Evolutionary conservation across 2,888 invertebrate species (phyloP), one percentile per base, ranked within the genome.

Genomic region (Eristalinus sepulchralis): DNA sequence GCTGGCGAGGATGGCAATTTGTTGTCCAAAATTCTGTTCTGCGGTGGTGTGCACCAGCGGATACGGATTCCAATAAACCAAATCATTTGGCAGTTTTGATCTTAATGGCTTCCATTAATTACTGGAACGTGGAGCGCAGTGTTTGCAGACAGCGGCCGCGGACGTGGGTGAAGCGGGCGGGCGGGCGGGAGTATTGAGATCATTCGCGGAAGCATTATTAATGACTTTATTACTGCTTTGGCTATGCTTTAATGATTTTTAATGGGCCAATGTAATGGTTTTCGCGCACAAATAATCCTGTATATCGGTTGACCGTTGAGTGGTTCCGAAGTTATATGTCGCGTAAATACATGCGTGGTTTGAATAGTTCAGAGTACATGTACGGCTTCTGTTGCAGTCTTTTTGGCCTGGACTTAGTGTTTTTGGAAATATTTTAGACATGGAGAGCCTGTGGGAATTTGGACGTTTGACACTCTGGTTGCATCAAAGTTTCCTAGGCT

Each of bases 31-130:
- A 20, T 13, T 53, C 11, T n/a, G 53, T 17, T n/a, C 57, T 20
- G 20, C 13, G 57, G 57, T 24, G 22, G 57, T 57, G 57, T 55
- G 62, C 60, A 36, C 55, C 36, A 27, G 55, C 20, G 27, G 62
- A 17, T 17, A 10, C 13, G 57, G 11, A 20, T 39, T 64, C 55
- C 33, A 34, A 27, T 33, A 64, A 55, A 66, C 39, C 77, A 63
- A n/a, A 47, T 17, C 47, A 17, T n/a, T 47, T 70, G 55, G 68
- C 77, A 70, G 68, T 36, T 64, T 36, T 57, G 13, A 70, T 39
- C 39, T 64, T 71, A 64, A 71, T 71, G 78, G 47, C 53, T 68
- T 64, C 55, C 71, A 71, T 64, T 78, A 71, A 78, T 78, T 78
- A 64, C 68, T 22, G 63, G 39, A 34, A 24, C 64, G 36, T 31